phyloP scores from a whole-genome alignment of 2,888 invertebrate species.

The Lottia scabra region DNA sequence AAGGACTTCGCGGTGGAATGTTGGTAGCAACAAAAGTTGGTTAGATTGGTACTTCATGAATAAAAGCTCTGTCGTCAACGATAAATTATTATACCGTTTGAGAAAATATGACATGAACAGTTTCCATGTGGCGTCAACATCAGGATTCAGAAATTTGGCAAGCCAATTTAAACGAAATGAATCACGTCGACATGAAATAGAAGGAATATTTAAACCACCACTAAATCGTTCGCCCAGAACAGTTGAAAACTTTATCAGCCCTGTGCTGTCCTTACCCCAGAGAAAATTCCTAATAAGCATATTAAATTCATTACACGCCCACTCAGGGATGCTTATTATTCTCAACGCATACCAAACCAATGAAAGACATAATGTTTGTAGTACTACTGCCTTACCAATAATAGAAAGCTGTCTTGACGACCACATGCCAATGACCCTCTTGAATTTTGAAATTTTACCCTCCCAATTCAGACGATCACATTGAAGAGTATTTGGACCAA shows the following conservation, averaged over 20 bases:
- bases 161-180: neutral
- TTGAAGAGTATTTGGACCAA: neutral
- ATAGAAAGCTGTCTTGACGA: neutral
- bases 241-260: neutral
- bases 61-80: neutral
- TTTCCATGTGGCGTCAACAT: too few relatives aligned
- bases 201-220: neutral
- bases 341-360: neutral
- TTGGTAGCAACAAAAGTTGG: neutral
- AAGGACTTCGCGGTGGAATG: neutral
- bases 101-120: neutral
- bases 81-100: neutral
- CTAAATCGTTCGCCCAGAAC: neutral
- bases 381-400: too few relatives aligned
- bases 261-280: neutral
- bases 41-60: neutral
- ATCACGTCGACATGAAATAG: neutral
- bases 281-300: neutral
- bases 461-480: neutral
- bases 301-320: neutral
- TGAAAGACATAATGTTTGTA: neutral
- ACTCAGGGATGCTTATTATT: neutral
- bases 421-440: neutral
- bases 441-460: neutral
- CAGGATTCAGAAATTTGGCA: neutral